Evolutionary conservation across 2,113 vertebrate species (phyloP), one percentile per base, ranked within the genome.

Genomic region (Patagioenas fasciata): DNA sequence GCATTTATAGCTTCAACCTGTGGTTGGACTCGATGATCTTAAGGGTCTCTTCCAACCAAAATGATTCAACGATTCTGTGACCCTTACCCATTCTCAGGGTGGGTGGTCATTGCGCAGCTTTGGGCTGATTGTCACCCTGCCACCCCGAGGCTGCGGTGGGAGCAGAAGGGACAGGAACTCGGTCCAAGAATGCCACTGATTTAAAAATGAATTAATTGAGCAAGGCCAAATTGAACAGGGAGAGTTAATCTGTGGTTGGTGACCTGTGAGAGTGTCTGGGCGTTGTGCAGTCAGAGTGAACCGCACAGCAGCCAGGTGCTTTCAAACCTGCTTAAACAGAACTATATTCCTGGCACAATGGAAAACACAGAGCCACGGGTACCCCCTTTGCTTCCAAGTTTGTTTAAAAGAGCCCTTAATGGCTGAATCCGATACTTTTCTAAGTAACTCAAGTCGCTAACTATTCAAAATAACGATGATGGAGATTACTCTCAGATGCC

Each of bases 401-500:
- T 50, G 16, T 86, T 78, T 78, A 79, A 89, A 89, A 81, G 51
- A 79, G 73, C 11, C 61, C 25, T 79, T 95, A 89, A 81, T 92
- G 73, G 24, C 38, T 64, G 38, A 81, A 86, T 69, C 31, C 72
- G 89, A 67, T 84, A 86, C 32, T 84, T 24, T 81, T 89, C 14
- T 24, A 81, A 89, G 72, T 70, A 93, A 88, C 23, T 83, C 25
- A 36, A 38, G 53, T 74, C 2, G 3, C 47, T 85, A 54, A 73
- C 56, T 93, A 31, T n/a, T 93, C 58, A 84, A 40, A 92, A 60
- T 80, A 79, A 70, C 67, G 36, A 54, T 62, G n/a, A 36, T 57
- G 69, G 85, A 74, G 81, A 24, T 92, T 80, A 25, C 51, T 94
- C 36, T 82, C 80, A 91, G 86, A 70, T 92, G 61, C 78, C 80